These are phyloP conservation scores for Papilio gigon DNA, from an alignment of 2,888 invertebrate genomes.

Conservation along the genomic window DNA sequence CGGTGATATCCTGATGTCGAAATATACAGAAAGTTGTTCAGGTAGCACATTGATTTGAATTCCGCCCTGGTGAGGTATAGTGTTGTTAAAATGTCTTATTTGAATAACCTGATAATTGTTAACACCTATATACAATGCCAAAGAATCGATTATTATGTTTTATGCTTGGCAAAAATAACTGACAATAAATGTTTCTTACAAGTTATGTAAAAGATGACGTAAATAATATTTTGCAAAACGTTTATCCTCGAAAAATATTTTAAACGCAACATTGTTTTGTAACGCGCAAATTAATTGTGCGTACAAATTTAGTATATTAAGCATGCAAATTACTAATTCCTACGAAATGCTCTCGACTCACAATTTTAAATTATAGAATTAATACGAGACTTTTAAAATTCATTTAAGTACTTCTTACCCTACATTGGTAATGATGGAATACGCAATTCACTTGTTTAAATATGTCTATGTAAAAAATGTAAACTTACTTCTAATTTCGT, in stretches of 20 bases:
- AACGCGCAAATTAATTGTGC: background rate
- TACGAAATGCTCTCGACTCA: background rate
- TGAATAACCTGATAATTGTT: no score
- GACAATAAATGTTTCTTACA: no score
- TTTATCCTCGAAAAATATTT: background rate
- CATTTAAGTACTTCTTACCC: background rate
- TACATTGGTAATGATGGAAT: background rate
- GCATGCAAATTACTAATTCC: background rate
- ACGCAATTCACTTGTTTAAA: background rate
- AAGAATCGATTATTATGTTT: no score
- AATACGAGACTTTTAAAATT: background rate
- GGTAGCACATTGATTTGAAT: conserved; percentile 92
- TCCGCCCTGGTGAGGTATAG: conserved; percentile 82
- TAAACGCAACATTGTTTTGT: background rate
- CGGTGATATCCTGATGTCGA: conserved; percentile 86
- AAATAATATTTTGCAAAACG: background rate
- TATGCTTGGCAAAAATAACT: no score
- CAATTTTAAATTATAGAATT: background rate
- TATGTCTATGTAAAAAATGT: background rate
- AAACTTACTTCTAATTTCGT: conserved; percentile 76
- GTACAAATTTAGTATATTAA: background rate
- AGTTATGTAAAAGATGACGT: no score
- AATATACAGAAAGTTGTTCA: conserved; percentile 84
- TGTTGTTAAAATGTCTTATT: background rate
- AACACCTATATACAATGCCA: no score